Conservation (phyloP, 2,113 vertebrate genomes). For the Thinocorus orbignyianus region DNA sequence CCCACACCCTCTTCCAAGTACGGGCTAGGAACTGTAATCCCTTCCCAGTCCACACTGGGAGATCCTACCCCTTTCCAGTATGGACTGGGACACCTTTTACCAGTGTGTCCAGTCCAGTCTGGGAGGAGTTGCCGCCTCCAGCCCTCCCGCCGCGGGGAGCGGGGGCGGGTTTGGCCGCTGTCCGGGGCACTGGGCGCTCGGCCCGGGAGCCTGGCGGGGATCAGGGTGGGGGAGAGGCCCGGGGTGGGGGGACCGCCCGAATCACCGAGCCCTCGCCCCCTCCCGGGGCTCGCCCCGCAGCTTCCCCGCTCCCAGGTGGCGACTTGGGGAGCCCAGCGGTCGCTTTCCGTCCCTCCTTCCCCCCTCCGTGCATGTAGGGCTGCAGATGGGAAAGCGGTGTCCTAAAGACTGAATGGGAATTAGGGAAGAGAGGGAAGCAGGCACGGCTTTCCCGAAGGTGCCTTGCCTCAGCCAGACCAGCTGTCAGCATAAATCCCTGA, state of each 20-base stretch:
- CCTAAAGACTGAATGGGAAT: not conserved
- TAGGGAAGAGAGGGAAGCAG: not conserved
- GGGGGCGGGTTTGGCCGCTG: not conserved
- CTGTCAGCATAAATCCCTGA: not conserved
- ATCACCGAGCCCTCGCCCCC: not conserved
- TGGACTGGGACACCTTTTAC: not conserved
- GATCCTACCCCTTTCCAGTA: not conserved
- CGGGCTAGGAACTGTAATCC: not conserved
- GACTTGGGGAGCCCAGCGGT: too few species aligned
- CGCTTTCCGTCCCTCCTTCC: too few species aligned
- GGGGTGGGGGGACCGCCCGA: not conserved
- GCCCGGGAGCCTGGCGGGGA: not conserved
- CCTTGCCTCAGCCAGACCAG: not conserved
- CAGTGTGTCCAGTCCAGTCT: not conserved
- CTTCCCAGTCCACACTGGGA: not conserved
- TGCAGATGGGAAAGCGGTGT: not conserved
- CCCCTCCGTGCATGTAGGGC: accelerated
- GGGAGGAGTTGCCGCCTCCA: not conserved
- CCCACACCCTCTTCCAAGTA: not conserved
- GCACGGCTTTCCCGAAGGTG: not conserved
- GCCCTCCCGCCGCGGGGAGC: not conserved
- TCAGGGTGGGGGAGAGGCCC: too few species aligned
- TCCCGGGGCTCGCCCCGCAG: too few species aligned
- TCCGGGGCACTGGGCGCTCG: not conserved
- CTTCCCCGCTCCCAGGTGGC: not conserved